These are phyloP conservation scores for Struthio camelus DNA, from an alignment of 2,113 vertebrate species.

Conservation along the genomic window DNA sequence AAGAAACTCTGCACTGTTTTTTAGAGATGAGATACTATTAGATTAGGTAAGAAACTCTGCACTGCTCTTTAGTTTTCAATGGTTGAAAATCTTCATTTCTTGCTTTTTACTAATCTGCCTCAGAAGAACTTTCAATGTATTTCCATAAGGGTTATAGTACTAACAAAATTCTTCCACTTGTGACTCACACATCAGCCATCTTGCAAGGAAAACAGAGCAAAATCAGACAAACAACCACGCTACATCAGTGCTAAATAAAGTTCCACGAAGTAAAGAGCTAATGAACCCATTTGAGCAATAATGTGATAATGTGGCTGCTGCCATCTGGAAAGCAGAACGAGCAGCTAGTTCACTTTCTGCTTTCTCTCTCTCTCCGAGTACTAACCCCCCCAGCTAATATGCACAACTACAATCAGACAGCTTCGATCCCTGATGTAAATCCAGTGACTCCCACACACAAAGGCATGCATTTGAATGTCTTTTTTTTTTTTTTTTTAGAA, in stretches of 20 bases:
- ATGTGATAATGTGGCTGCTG: background rate
- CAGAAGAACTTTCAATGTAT: background rate
- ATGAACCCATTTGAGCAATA: conserved; percentile 4
- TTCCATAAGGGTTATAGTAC: background rate
- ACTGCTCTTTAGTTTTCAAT: background rate
- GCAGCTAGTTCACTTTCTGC: background rate
- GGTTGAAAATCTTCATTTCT: background rate
- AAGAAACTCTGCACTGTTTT: background rate
- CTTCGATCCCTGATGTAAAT: background rate
- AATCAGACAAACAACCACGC: background rate
- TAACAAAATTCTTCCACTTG: background rate
- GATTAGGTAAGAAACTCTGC: background rate
- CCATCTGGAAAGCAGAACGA: conserved; percentile 20
- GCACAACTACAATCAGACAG: background rate
- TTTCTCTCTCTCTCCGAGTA: background rate
- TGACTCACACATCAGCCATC: background rate
- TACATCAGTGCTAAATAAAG: background rate
- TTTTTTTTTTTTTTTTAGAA: background rate
- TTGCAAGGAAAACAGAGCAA: background rate
- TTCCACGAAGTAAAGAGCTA: background rate
- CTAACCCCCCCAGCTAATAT: rapidly evolving
- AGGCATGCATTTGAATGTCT: background rate
- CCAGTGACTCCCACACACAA: background rate
- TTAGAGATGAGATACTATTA: background rate
- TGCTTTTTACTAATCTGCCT: background rate